Percentiles rank a stretch among this genome's conserved stretches.
phyloP scores from a whole-genome alignment of 2,888 invertebrate genomes.

The Drosophila quinaria region DNA sequence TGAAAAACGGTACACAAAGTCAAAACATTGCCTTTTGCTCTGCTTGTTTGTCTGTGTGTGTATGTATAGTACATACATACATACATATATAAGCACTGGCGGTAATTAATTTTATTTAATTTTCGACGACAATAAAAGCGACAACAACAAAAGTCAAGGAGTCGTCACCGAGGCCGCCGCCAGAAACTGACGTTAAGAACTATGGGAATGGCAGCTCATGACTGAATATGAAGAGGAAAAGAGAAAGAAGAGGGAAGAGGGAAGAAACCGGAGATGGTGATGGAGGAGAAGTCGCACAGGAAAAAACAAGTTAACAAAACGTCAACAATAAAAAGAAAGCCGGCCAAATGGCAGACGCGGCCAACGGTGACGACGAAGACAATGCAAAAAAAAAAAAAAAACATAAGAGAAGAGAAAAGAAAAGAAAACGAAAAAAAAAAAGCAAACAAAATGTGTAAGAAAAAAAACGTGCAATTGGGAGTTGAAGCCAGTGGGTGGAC shows the following conservation, averaged over 20 bases:
- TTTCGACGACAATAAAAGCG: slow-evolving; percentile 77
- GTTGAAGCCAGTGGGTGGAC: slow-evolving; percentile 25
- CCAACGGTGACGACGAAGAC: slow-evolving; percentile 52
- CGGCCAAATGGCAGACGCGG: slow-evolving; percentile 56
- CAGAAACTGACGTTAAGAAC: slow-evolving; percentile 31
- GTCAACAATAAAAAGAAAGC: slow-evolving; percentile 66
- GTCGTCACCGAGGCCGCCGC: slow-evolving; percentile 16
- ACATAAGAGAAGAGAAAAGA: slow-evolving; percentile 1
- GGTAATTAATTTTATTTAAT: slow-evolving; percentile 80
- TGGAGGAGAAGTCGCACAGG: slow-evolving; percentile 50
- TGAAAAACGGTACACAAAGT: slow-evolving; percentile 30
- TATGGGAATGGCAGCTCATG: slow-evolving; percentile 12
- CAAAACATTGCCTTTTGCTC: slow-evolving; percentile 7
- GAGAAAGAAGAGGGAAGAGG: not conserved
- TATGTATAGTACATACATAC: no score
- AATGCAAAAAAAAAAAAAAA: slow-evolving; percentile 45
- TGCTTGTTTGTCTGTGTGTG: slow-evolving; percentile 11
- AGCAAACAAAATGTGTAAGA: slow-evolving; percentile 5
- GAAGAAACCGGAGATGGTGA: not conserved
- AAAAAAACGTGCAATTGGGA: slow-evolving; percentile 37
- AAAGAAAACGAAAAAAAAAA: not conserved
- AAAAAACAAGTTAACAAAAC: slow-evolving; percentile 80
- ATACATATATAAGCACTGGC: slow-evolving; percentile 62
- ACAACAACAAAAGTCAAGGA: slow-evolving; percentile 60
- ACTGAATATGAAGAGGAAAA: slow-evolving; percentile 21